phyloP scores from a whole-genome alignment of 2,113 vertebrate species.

The Piaya cayana region DNA sequence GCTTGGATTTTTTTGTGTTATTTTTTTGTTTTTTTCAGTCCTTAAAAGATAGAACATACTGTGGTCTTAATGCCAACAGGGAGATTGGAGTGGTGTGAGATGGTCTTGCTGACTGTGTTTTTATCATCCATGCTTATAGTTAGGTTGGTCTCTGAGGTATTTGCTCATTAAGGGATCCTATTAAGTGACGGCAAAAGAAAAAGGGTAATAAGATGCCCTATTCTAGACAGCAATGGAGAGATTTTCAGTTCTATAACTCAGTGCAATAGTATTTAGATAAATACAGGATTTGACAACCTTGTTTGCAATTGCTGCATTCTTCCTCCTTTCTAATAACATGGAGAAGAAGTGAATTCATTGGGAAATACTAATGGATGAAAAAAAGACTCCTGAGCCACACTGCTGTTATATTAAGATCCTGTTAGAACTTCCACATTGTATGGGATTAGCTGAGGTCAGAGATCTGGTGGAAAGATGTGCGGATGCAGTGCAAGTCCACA shows the following conservation, averaged over 20 bases:
- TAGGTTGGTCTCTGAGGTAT: background rate
- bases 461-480: background rate
- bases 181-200: background rate
- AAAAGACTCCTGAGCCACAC: background rate
- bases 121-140: background rate
- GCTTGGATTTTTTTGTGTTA: background rate
- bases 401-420: background rate
- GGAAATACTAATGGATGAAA: background rate
- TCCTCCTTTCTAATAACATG: background rate
- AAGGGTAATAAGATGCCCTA: background rate
- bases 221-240: background rate
- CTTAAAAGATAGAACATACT: background rate
- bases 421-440: background rate
- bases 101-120: background rate
- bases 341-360: background rate
- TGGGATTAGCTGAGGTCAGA: background rate
- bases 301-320: background rate
- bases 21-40: background rate
- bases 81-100: background rate
- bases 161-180: background rate
- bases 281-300: background rate
- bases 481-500: background rate
- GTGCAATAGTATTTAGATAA: background rate
- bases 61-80: background rate
- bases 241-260: background rate